Evolutionary conservation across 1,140 invertebrate species (phyloP).

Genomic region (Antheraea mylitta): DNA sequence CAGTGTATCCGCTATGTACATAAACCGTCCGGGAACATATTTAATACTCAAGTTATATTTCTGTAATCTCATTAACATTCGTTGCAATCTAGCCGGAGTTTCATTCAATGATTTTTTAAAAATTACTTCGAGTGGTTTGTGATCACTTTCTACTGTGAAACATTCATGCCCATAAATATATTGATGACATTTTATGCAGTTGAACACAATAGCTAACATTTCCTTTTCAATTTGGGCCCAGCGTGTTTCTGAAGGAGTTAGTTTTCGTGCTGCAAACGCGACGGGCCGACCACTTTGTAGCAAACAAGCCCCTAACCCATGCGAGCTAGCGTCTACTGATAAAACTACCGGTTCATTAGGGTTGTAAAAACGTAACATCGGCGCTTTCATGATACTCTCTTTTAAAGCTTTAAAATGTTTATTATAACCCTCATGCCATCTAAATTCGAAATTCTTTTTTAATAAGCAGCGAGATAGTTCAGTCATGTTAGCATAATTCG

Average conservation of each 20-base stretch:
- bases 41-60: too few relatives aligned
- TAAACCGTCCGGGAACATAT: too few relatives aligned
- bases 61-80: constrained; percentile 13
- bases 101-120: constrained; percentile 4
- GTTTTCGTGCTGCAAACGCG: constrained; percentile 7
- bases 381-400: constrained; percentile 25
- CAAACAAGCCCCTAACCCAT: neutral
- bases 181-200: constrained; percentile 12
- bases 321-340: constrained; percentile 3
- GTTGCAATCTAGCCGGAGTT: constrained; percentile 5
- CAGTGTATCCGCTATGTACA: constrained; percentile 67
- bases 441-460: constrained; percentile 50
- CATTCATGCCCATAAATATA: constrained; percentile 12
- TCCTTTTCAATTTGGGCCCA: constrained; percentile 13
- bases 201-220: constrained; percentile 10
- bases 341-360: neutral
- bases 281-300: constrained; percentile 9
- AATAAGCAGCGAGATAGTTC: constrained; percentile 17
- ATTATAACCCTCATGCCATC: constrained; percentile 42
- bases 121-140: constrained; percentile 17
- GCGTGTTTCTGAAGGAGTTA: neutral
- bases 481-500: too few relatives aligned
- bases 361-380: constrained; percentile 25
- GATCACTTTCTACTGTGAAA: constrained; percentile 7
- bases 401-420: constrained; percentile 41